Base-by-base conservation (phyloP, 2,797 vertebrate genomes). In the Ispidina picta region DNA sequence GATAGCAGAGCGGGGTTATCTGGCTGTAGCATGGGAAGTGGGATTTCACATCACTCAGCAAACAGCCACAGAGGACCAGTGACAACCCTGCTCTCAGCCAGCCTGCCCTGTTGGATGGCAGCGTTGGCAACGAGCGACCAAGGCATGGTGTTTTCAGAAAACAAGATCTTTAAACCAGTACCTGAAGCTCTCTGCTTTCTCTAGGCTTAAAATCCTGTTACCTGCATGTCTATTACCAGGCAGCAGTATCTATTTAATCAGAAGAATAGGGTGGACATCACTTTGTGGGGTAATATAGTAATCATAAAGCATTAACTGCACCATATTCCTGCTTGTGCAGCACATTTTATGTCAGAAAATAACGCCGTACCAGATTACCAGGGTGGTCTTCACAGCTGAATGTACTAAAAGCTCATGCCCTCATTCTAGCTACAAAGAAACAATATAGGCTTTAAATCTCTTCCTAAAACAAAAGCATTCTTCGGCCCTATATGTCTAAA, bases 1-100 rank as follows among this genome's bases (percentile, higher is more conserved):
- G 17, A 26, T 5, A 5, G 48, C 15, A 4, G 31, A 65, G 33
- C 1, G 19, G 82, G 72, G 48, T 85, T 90, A 76, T 70, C 87
- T 48, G 79, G 59, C 89, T 1, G 0, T 3, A 21, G 35, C 64
- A 13, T 1, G 56, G 75, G 68, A 73, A 82, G 33, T 0, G 0
- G 63, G 43, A 66, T 78, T 74, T 78, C 1, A 0, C 5, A 1
- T 77, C 0, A 1, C 65, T 71, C 33, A 1, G 63, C 66, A 86
- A 89, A 81, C 55, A 65, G 65, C 49, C 2, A 1, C 1, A 2
- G 19, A 1, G 2, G 62, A 48, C 25, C 44, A 14, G 43, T 4
- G 2, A 31, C 3, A 6, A 55, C 31, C 43, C 31, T 3, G 0
- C 54, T 60, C 6, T 0, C 3, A 4, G n/a, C 25, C 74, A 8